Base-by-base conservation (phyloP, 2,888 invertebrate species). In the Drepanosiphum platanoidis region DNA sequence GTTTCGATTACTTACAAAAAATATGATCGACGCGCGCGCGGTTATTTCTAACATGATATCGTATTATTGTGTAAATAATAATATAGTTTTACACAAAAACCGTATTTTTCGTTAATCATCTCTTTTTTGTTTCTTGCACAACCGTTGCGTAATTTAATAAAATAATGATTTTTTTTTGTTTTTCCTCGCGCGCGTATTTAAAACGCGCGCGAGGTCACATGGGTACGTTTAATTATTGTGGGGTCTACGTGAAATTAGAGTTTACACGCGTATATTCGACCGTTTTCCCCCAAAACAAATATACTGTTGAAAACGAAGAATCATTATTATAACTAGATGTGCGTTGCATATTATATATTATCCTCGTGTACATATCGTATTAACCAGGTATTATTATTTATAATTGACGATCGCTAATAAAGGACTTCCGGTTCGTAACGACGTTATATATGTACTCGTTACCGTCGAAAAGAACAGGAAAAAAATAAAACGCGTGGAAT, bases 401-500 rank as follows among this genome's bases (percentile, higher is more conserved):
- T 75, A 61, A 75, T 75, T 75, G 34, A 58, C 36, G 58, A 75
- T 75, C 34, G 22, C 32, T 52, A 75, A 75, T 75, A 58, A 52
- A 34, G 75, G 9, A 36, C 34, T 75, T 75, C 52, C 34, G 58
- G 75, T 27, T 36, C 15, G 0, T 75, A 61, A 75, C 34, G 36
- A 58, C 27, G 18, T 75, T 46, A 74, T 30, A 52, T n/a, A n/a
- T n/a, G n/a, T n/a, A n/a, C n/a, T n/a, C n/a, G n/a, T 61, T 58
- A 27, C 34, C 11, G n/a, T n/a, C n/a, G 8, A 75, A 58, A 75
- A 61, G 11, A 61, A 61, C 2, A 64, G 42, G 42, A 66, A 13
- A 30, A 3, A 13, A 64, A 27, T 27, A 64, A 30, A 22, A 5
- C 46, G 32, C 15, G n/a, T 34, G 0, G 34, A n/a, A 75, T 75